Evolutionary conservation across 2,797 vertebrate genomes (phyloP).

Genomic region (Mormyrus hasselquistii): DNA sequence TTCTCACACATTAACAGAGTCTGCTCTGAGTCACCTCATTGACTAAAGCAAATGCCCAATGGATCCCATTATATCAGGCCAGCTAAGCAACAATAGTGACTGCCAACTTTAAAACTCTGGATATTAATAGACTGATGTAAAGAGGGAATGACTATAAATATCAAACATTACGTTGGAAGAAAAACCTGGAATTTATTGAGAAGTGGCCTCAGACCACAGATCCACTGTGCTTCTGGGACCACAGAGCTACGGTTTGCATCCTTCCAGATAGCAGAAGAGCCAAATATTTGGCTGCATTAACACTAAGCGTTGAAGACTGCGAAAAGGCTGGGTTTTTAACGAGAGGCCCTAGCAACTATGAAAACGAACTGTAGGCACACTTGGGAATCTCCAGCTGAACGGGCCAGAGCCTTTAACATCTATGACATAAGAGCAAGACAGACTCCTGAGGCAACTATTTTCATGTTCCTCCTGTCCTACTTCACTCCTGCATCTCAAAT

Average conservation of each 20-base stretch:
- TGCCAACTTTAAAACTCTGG: not conserved
- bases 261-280: not conserved
- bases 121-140: not conserved
- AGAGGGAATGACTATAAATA: not conserved
- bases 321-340: not conserved
- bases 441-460: not conserved
- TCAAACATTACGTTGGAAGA: not conserved
- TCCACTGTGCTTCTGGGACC: not conserved
- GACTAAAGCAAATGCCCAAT: not conserved
- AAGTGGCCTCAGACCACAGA: not conserved
- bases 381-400: not conserved
- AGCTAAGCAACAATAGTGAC: not conserved
- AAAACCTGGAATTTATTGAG: not conserved
- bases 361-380: not conserved
- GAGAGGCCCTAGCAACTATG: not conserved
- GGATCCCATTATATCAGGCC: not conserved
- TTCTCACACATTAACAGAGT: not conserved
- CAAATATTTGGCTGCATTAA: not conserved
- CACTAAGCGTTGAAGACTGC: not conserved
- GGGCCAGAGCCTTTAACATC: not conserved
- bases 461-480: not conserved
- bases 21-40: conserved; percentile 10
- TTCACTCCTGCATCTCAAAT: not conserved
- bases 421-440: not conserved
- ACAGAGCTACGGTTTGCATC: not conserved